phyloP scores from a whole-genome alignment of 2,797 vertebrate genomes.

The Loriculus beryllinus region DNA sequence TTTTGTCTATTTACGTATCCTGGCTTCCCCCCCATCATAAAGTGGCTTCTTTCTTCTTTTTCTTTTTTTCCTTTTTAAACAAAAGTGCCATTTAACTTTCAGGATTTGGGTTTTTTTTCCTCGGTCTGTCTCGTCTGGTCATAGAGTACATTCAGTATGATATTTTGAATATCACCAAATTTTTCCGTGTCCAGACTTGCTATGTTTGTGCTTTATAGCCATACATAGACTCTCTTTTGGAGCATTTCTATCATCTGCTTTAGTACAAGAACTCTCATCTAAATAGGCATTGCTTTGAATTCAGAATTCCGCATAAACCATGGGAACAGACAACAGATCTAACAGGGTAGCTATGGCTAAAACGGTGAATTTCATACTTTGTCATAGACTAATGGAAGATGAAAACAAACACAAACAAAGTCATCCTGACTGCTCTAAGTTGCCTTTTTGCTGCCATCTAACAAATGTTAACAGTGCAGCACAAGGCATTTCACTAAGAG shows the following conservation, averaged over 20 bases:
- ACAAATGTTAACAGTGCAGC: slow-evolving; percentile 51
- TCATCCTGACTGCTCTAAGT: slow-evolving; percentile 61
- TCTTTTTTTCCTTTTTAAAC: neutral
- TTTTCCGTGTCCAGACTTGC: neutral
- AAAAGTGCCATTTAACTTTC: neutral
- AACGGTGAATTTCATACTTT: slow-evolving; percentile 71
- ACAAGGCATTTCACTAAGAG: slow-evolving; percentile 33
- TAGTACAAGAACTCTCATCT: slow-evolving; percentile 33
- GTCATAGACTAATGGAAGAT: slow-evolving; percentile 69
- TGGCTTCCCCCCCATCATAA: neutral
- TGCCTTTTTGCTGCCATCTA: slow-evolving; percentile 62
- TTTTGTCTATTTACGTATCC: neutral
- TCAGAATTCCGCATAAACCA: slow-evolving; percentile 54
- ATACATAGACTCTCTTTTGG: neutral
- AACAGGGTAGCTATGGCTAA: slow-evolving; percentile 63
- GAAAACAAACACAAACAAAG: slow-evolving; percentile 73
- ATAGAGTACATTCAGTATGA: neutral
- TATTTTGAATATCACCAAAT: neutral
- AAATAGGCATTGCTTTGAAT: slow-evolving; percentile 15
- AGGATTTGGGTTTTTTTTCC: neutral
- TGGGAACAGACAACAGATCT: slow-evolving; percentile 60
- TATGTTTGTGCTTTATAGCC: neutral
- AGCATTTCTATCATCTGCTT: neutral
- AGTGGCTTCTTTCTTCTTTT: neutral
- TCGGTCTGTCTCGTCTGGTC: neutral